Percentiles rank a stretch among this genome's conserved stretches.
Conservation (phyloP, 2,888 invertebrate genomes). For the Hydrotaea diabolus region DNA sequence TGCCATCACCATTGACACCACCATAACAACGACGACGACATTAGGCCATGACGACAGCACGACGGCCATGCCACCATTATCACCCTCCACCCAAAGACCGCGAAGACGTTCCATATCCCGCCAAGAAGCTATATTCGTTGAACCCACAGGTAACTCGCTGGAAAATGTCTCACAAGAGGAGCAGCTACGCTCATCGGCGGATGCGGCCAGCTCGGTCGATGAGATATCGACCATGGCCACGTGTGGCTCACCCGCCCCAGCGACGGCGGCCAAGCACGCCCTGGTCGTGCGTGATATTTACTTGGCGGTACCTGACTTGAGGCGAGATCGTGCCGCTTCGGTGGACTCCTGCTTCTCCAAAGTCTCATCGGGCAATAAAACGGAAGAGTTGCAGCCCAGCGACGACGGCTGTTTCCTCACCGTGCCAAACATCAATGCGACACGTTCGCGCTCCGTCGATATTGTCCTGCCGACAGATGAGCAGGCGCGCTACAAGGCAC, state of each 20-base stretch:
- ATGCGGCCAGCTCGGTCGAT: constrained; percentile 74
- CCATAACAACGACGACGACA: constrained; percentile 66
- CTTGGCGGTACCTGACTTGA: constrained; percentile 90
- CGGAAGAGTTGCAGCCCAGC: constrained; percentile 85
- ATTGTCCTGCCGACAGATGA: constrained; percentile 93
- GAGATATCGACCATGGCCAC: constrained; percentile 80
- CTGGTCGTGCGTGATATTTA: constrained; percentile 87
- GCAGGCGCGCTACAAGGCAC: constrained; percentile 92
- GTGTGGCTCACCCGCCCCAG: constrained; percentile 73
- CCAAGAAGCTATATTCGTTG: constrained; percentile 91
- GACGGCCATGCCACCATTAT: constrained; percentile 73
- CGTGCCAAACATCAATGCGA: constrained; percentile 87
- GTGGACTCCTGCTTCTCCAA: constrained; percentile 93
- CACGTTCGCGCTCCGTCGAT: constrained; percentile 91
- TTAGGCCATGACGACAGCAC: neutral
- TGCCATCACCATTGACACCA: constrained; percentile 31
- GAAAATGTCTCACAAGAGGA: constrained; percentile 85
- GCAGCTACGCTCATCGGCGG: constrained; percentile 73
- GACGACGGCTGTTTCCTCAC: constrained; percentile 83
- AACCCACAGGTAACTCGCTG: constrained; percentile 86
- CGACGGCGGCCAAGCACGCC: constrained; percentile 69
- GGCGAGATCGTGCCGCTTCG: constrained; percentile 92
- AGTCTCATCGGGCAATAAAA: constrained; percentile 86
- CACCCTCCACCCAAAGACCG: constrained; percentile 80
- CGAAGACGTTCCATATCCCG: constrained; percentile 89